A percentile compares a stretch with the other conserved stretches of the same genome.
phyloP scores from a whole-genome alignment of 2,113 vertebrate species.

The Heteronetta atricapilla region DNA sequence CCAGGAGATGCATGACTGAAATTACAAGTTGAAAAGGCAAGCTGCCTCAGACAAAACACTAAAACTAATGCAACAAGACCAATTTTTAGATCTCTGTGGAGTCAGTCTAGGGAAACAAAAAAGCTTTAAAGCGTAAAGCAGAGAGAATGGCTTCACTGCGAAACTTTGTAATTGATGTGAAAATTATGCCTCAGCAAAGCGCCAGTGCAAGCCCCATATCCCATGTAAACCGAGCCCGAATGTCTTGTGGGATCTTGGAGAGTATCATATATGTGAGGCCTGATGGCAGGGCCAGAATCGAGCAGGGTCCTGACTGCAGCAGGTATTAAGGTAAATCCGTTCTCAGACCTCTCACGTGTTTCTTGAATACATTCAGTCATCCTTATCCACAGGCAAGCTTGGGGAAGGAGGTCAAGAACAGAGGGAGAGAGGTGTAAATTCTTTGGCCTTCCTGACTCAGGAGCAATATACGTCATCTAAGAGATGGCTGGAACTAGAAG shows the following conservation, averaged over 20 bases:
- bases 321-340: not conserved
- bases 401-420: not conserved
- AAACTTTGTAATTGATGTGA: not conserved
- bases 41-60: not conserved
- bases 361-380: not conserved
- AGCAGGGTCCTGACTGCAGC: not conserved
- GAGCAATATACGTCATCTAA: fast-evolving
- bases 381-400: not conserved
- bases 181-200: not conserved
- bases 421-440: not conserved
- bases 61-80: not conserved
- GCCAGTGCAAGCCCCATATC: not conserved
- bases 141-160: not conserved
- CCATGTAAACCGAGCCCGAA: not conserved
- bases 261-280: not conserved
- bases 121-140: not conserved
- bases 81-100: not conserved
- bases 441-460: not conserved
- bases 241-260: not conserved
- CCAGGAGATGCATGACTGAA: not conserved
- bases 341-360: not conserved
- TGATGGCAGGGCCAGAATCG: not conserved
- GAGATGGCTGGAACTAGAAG: not conserved
- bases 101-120: not conserved
- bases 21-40: not conserved